Evolutionary conservation across 2,888 invertebrate genomes (phyloP), one percentile per base, ranked within the genome.

Genomic region (Polydrusus cervinus): DNA sequence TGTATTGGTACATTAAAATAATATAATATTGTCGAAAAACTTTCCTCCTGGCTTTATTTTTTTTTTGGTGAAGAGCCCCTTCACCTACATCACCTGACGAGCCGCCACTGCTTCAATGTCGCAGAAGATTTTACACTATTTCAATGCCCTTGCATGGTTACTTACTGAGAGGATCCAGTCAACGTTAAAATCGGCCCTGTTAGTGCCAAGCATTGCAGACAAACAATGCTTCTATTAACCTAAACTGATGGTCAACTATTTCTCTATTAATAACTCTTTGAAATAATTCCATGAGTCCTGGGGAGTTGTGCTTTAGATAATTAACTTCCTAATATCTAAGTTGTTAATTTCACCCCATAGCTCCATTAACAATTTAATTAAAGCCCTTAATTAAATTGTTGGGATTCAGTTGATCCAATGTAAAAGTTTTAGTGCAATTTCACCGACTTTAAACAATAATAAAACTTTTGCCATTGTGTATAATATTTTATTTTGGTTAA

Each of bases 341-440:
- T 53, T 53, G 53, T 11, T 53, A 20, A 53, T 11, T 53, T 53
- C 3, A 53, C 11, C 25, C 53, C 6, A 25, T 53, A 53, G 25
- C 53, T 53, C 25, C 7, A 53, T 25, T 53, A 53, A 25, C 53
- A 25, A 20, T 53, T 16, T 53, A 53, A 53, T 53, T 53, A 16
- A 25, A 53, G 13, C 13, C 20, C 13, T 25, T 11, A 53, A 25
- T 25, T 53, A 53, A 49, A 49, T 18, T 49, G 16, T 49, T 16
- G 16, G 18, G 13, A 18, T 49, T 16, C 11, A 13, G 49, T 18
- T 49, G 11, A 16, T 16, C 49, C 18, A 11, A 18, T 49, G 49
- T 16, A 49, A 49, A 49, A 49, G 49, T 49, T 49, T n/a, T n/a
- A 13, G n/a, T 45, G 45, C 45, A 45, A 45, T 45, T 45, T n/a